Percentiles rank a stretch among this genome's conserved stretches.
phyloP scores from a whole-genome alignment of 1,140 invertebrate species.

The Streblospio benedicti region DNA sequence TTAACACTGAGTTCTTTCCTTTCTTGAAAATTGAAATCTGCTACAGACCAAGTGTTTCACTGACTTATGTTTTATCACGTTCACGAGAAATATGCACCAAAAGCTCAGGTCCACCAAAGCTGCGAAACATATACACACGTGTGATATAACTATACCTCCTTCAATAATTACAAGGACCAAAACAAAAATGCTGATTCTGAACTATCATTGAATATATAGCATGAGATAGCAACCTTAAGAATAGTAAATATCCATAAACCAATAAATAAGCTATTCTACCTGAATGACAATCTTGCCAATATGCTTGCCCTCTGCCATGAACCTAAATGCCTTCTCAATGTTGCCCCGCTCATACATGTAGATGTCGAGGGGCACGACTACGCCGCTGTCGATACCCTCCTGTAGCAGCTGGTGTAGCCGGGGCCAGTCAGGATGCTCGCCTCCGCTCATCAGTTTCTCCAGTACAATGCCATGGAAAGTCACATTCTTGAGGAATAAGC shows the following conservation, averaged over 20 bases:
- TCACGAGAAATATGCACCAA: too few relatives aligned
- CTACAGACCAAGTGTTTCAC: too few relatives aligned
- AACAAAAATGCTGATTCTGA: constrained; percentile 73
- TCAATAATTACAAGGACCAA: too few relatives aligned
- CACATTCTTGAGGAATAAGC: constrained; percentile 87
- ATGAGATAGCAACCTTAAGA: constrained; percentile 80
- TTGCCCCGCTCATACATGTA: constrained; percentile 74
- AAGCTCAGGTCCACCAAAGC: too few relatives aligned
- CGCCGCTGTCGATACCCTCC: constrained; percentile 73
- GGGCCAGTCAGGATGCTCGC: constrained; percentile 59
- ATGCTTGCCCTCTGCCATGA: constrained; percentile 91
- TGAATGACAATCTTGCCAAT: constrained; percentile 91
- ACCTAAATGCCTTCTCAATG: constrained; percentile 81
- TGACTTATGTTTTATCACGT: too few relatives aligned
- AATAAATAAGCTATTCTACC: constrained; percentile 60
- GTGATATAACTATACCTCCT: too few relatives aligned
- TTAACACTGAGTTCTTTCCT: too few relatives aligned
- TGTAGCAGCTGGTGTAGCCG: constrained; percentile 64
- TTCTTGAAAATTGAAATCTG: too few relatives aligned
- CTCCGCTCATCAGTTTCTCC: constrained; percentile 73
- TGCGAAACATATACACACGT: too few relatives aligned
- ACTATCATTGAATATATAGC: constrained; percentile 78
- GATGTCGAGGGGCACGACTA: constrained; percentile 69
- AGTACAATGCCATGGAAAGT: constrained; percentile 94
- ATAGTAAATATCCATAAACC: constrained; percentile 73